Base-by-base conservation (phyloP, 1,140 invertebrate species). In the Globodera ellingtonae region DNA sequence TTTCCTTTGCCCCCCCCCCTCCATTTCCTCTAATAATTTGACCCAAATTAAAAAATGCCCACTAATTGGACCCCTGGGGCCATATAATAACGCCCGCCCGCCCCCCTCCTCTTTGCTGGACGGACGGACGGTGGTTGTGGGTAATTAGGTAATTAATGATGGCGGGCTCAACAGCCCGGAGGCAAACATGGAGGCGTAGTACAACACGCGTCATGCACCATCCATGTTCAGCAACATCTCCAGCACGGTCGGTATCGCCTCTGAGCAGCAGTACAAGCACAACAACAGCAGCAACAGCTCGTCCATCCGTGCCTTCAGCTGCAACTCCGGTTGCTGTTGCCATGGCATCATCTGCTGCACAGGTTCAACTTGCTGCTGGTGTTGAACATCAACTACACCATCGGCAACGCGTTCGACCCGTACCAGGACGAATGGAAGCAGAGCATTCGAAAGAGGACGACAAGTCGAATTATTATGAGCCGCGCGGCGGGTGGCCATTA, bases 401-500 rank as follows among this genome's bases (percentile, higher is more conserved):
- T 62, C 56, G 56, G 56, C 56, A 62, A 62, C 56, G 56, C 56
- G 56, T 62, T 62, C 18, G 10, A 15, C 56, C 50, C 10, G 18
- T 10, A 18, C 10, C 56, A 62, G 10, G 13, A 62, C 6, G n/a
- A 56, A 13, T 5, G 18, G 50, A 75, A 75, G 18, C 50, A 4
- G 7, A 18, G 72, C 56, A 50, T 6, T 35, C 48, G 24, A 13
- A n/a, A 15, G 35, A 18, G 3, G 24, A 6, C 35, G 62, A 74
- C 72, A 74, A 46, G 24, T n/a, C 65, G 5, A 18, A 15, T 10
- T 62, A 62, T 18, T 77, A 77, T 67, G 69, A 67, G 15, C 75
- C 75, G 21, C 65, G 48, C 24, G 75, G 75, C 8, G 75, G 75
- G 15, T 77, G 75, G 75, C 75, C 75, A 24, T 50, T 67, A 46